Base-by-base conservation (phyloP, 1,140 invertebrate species). In the Drosophila oshimai region DNA sequence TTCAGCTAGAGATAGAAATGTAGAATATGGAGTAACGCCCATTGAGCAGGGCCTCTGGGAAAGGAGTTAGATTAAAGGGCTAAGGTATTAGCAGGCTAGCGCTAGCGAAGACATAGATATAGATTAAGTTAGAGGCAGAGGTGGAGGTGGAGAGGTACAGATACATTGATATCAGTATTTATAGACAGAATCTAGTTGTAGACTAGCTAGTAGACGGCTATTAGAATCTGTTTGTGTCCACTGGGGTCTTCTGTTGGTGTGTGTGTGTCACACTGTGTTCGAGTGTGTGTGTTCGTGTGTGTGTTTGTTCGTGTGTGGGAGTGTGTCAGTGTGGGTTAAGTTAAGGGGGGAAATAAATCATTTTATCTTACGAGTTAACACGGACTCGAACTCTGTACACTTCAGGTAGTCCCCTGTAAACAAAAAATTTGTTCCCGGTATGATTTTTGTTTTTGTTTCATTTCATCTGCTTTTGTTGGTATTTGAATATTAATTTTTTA, bases 381-480 rank as follows among this genome's bases (percentile, higher is more conserved):
- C 94, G 93, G 92, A 95, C 93, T 93, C 94, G 94, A 93, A 95
- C 93, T 93, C 93, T 93, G 94, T 94, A 95, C 93, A 93, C 94
- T 92, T 95, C 94, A 91, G 92, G 93, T 90, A 95, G 92, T 92
- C 93, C 93, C 94, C 94, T 95, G 94, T 91, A 95, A 95, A 93
- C 94, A 92, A 94, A 93, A 93, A 93, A 94, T 92, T 84, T 80
- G 80, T 84, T 86, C 80, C 93, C 92, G 92, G 91, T 90, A 87
- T 86, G 84, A 90, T 90, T 87, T 89, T 81, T 78, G 76, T 89
- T 75, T 77, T 78, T 78, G 47, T 79, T 84, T 79, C 51, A 55
- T 60, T 26, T 64, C 20, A 47, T 68, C 55, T 79, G 46, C 55
- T 80, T 65, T 57, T 76, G 69, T 71, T 54, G 65, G 73, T 67